phyloP scores from a whole-genome alignment of 2,888 invertebrate species.

The Phlogophora meticulosa region DNA sequence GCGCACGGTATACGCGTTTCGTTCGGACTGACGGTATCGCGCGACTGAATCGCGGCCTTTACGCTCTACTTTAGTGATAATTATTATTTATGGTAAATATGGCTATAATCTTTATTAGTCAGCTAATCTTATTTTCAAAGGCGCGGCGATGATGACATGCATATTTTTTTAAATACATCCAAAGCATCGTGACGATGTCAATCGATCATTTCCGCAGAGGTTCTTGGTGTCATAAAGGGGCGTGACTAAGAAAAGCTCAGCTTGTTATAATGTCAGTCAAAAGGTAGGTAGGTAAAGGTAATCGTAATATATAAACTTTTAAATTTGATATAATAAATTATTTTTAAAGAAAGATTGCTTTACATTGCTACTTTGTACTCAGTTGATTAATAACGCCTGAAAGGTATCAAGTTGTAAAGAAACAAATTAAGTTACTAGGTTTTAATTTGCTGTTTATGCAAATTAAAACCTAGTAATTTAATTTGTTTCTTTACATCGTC shows the following conservation, averaged over 20 bases:
- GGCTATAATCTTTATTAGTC: conserved; percentile 49
- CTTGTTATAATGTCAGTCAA: too few relatives aligned
- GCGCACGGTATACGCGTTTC: conserved; percentile 57
- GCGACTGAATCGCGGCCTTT: conserved; percentile 32
- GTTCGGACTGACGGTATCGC: conserved; percentile 53
- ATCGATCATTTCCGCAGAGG: conserved; percentile 1
- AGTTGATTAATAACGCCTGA: neutral
- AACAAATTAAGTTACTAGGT: too few relatives aligned
- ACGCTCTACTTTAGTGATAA: conserved; percentile 58
- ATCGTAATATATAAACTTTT: neutral
- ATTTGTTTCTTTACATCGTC: too few relatives aligned
- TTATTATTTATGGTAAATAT: conserved; percentile 47
- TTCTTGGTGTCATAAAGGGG: neutral
- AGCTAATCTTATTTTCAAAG: conserved; percentile 32
- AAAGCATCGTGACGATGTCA: conserved; percentile 27
- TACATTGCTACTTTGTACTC: neutral
- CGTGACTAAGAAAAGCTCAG: neutral
- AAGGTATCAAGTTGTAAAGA: neutral
- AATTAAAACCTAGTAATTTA: too few relatives aligned
- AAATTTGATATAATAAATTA: neutral
- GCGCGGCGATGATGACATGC: conserved; percentile 2
- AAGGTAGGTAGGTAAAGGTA: too few relatives aligned
- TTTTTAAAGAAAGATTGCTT: neutral
- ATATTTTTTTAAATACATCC: neutral
- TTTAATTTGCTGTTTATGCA: too few relatives aligned